These are phyloP conservation scores for Ataeniobius toweri DNA, from an alignment of 2,797 vertebrate genomes.

Conservation along the genomic window DNA sequence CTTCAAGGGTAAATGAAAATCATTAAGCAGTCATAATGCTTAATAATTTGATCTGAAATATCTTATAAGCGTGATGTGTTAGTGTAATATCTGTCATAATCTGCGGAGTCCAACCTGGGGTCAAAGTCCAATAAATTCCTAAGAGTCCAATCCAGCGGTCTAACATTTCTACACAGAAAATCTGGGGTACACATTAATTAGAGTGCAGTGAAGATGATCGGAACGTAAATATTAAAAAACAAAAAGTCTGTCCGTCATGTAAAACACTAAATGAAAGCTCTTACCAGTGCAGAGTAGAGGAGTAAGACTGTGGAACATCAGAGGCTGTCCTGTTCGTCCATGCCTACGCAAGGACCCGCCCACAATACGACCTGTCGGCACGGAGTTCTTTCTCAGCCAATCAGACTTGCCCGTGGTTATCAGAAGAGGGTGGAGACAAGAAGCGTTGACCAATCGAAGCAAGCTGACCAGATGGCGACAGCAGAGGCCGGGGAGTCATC, in stretches of 20 bases:
- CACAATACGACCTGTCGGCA: neutral
- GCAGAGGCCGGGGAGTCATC: neutral
- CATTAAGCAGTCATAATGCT: neutral
- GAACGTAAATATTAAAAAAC: neutral
- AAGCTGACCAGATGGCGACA: constrained; percentile 47
- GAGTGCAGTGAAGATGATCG: neutral
- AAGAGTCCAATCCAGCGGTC: neutral
- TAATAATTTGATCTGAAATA: neutral
- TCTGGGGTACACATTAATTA: neutral
- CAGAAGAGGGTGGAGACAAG: constrained; percentile 76
- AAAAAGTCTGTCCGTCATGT: neutral
- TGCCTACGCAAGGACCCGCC: constrained; percentile 43
- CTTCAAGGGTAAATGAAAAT: neutral
- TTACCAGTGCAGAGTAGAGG: constrained; percentile 50
- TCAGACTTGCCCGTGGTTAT: constrained; percentile 54
- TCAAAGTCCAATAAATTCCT: neutral
- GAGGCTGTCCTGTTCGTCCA: neutral
- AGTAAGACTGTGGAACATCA: neutral
- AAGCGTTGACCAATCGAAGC: constrained; percentile 65
- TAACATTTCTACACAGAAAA: neutral
- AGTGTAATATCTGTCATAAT: neutral
- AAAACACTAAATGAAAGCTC: constrained; percentile 8
- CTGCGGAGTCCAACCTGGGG: neutral
- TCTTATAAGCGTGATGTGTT: neutral
- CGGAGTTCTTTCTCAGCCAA: constrained; percentile 60